These are phyloP conservation scores for Myrmecobius fasciatus DNA, from an alignment of 2,113 vertebrate species.

Conservation along the genomic window DNA sequence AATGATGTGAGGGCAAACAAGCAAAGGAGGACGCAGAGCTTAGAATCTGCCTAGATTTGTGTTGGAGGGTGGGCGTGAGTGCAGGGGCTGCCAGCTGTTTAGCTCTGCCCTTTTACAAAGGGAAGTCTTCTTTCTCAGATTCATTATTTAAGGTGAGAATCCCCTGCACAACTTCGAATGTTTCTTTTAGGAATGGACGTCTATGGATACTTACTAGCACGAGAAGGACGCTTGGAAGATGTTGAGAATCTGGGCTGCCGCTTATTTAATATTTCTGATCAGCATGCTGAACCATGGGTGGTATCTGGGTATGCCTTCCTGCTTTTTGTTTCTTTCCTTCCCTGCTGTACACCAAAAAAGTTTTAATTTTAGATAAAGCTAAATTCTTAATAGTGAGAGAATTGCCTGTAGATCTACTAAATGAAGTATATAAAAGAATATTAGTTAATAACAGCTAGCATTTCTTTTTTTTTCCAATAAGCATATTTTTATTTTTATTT, in stretches of 20 bases:
- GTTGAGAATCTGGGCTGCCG: slow-evolving; percentile 98
- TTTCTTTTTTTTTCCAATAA: too few relatives aligned
- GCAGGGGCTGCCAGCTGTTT: neutral
- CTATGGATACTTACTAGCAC: slow-evolving; percentile 96
- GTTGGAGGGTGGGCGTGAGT: neutral
- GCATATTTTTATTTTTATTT: too few relatives aligned
- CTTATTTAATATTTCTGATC: slow-evolving; percentile 98
- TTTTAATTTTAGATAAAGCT: neutral
- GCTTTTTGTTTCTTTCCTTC: slow-evolving; percentile 19
- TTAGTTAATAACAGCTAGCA: neutral
- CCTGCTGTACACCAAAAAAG: neutral
- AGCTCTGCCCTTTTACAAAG: neutral
- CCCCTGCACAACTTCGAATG: neutral
- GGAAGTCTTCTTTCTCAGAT: neutral
- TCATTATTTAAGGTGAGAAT: neutral
- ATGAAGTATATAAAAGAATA: neutral
- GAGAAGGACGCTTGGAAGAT: slow-evolving; percentile 96
- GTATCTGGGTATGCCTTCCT: slow-evolving; percentile 92
- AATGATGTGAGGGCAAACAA: neutral
- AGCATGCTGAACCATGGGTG: slow-evolving; percentile 98
- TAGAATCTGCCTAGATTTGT: neutral
- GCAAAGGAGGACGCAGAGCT: neutral
- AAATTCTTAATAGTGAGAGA: neutral
- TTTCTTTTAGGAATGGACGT: slow-evolving; percentile 95
- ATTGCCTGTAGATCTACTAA: neutral